Evolutionary conservation across 2,888 invertebrate species (phyloP).

Genomic region (Dasysyrphus albostriatus): DNA sequence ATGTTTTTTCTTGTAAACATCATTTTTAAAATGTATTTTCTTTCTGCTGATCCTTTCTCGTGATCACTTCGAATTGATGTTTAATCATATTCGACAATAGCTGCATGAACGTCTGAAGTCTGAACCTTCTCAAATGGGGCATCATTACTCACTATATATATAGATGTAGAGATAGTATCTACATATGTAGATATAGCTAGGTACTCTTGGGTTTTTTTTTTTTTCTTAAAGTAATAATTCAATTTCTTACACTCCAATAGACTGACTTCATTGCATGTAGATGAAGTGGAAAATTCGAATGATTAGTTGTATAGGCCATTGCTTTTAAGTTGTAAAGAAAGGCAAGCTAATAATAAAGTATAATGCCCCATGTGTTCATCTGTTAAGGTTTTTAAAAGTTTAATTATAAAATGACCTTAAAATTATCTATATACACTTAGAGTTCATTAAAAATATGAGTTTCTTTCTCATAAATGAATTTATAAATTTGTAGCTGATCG

Average conservation of each 20-base stretch:
- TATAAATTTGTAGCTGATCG: too few relatives aligned
- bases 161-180: not conserved
- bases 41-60: not conserved
- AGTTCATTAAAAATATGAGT: not conserved
- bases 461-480: not conserved
- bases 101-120: not conserved
- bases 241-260: conserved; percentile 39
- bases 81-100: conserved; percentile 25
- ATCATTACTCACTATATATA: not conserved
- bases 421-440: not conserved
- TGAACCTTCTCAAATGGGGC: not conserved
- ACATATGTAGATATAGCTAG: not conserved
- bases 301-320: conserved; percentile 22
- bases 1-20: not conserved
- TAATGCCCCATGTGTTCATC: not conserved
- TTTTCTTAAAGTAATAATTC: conserved; percentile 15
- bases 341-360: conserved; percentile 1
- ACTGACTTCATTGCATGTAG: conserved; percentile 15
- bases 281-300: conserved; percentile 46
- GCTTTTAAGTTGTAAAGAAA: not conserved
- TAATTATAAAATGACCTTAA: conserved; percentile 2
- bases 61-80: not conserved
- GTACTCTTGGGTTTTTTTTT: not conserved
- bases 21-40: not conserved
- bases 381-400: not conserved